phyloP scores from a whole-genome alignment of 2,797 vertebrate genomes.

The Oryzias sinensis region DNA sequence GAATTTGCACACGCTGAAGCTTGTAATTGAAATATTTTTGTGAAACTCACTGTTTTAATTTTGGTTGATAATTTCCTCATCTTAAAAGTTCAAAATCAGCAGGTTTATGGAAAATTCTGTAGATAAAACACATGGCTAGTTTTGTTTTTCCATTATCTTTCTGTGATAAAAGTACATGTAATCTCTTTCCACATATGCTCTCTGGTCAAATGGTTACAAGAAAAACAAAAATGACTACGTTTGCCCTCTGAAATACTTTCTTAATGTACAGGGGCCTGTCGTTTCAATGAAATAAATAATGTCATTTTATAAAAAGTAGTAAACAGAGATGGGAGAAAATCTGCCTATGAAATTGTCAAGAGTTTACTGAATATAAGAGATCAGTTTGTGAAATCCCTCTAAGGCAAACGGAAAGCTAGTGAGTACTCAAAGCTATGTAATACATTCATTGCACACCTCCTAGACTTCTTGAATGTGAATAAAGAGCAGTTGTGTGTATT shows the following conservation, averaged over 20 bases:
- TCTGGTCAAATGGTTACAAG: constrained; percentile 44
- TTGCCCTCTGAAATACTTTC: constrained; percentile 55
- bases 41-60: constrained; percentile 29
- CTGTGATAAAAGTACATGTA: constrained; percentile 39
- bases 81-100: constrained; percentile 25
- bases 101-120: constrained; percentile 4
- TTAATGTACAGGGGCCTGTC: constrained; percentile 67
- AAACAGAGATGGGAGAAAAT: constrained; percentile 60
- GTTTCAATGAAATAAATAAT: constrained; percentile 78
- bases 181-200: constrained; percentile 34
- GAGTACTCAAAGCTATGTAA: constrained; percentile 62
- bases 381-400: constrained; percentile 74
- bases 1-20: constrained; percentile 23
- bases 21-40: constrained; percentile 27
- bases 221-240: constrained; percentile 46
- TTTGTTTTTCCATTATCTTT: constrained; percentile 36
- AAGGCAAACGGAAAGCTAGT: constrained; percentile 68
- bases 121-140: constrained; percentile 29
- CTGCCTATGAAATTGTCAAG: constrained; percentile 65
- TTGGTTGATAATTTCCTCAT: constrained; percentile 37
- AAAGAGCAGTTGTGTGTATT: constrained; percentile 25
- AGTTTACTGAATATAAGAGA: constrained; percentile 59
- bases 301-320: constrained; percentile 52
- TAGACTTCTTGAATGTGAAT: constrained; percentile 54
- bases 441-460: constrained; percentile 71